Conservation (phyloP, 1,140 invertebrate species). For the Mylabris phalerata region DNA sequence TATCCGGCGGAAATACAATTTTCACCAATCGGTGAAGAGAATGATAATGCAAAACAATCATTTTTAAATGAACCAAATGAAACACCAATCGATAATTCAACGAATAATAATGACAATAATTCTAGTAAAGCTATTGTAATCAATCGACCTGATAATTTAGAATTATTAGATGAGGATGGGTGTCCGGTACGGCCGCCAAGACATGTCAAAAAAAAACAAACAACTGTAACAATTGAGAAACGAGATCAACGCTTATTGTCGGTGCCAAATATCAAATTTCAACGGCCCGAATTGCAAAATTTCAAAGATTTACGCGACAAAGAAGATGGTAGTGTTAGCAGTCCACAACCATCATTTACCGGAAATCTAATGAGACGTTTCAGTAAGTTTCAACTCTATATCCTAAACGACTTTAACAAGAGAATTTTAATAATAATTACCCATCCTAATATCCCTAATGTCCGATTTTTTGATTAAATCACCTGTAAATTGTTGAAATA, state of each 20-base stretch:
- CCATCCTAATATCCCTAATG: background rate
- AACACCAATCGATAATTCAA: background rate
- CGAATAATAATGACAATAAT: background rate
- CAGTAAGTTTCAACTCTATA: constrained; percentile 66
- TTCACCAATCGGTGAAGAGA: constrained; percentile 23
- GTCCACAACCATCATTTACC: constrained; percentile 51
- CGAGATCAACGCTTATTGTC: constrained; percentile 64
- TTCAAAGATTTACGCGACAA: constrained; percentile 43
- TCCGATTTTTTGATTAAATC: background rate
- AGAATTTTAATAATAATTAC: background rate
- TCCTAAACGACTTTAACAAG: background rate
- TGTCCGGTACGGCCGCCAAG: constrained; percentile 55
- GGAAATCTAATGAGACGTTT: constrained; percentile 72
- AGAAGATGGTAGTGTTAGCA: constrained; percentile 35
- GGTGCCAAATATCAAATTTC: constrained; percentile 68
- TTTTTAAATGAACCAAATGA: constrained; percentile 5
- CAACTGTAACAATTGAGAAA: constrained; percentile 40
- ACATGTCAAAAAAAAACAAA: constrained; percentile 40
- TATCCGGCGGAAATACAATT: constrained; percentile 26
- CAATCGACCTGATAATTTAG: constrained; percentile 54
- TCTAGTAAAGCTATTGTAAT: background rate
- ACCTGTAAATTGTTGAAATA: background rate
- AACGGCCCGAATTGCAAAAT: constrained; percentile 35
- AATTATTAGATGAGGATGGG: constrained; percentile 53
- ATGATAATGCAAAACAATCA: background rate